Evolutionary conservation across 2,113 vertebrate species (phyloP).

Genomic region (Aptenodytes forsteri): DNA sequence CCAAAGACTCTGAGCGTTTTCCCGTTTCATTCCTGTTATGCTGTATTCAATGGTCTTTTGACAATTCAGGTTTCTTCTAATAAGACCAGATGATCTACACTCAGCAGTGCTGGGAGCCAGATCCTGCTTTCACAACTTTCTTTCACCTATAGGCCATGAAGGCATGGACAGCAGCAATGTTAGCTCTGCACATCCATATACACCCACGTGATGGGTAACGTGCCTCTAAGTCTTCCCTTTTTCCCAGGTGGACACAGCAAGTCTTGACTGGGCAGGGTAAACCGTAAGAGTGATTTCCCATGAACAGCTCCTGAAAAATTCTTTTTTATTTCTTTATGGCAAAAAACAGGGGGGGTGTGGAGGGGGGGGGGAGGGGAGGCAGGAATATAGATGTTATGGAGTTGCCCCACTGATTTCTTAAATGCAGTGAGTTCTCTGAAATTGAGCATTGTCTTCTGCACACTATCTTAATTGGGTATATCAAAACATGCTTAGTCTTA

Average conservation of each 20-base stretch:
- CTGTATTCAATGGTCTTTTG: neutral
- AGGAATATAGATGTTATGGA: neutral
- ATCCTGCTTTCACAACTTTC: neutral
- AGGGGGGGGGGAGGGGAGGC: too few relatives aligned
- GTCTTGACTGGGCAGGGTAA: neutral
- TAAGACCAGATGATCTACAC: neutral
- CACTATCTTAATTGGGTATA: neutral
- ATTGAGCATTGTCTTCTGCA: neutral
- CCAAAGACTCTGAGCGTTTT: neutral
- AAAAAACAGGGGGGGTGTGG: neutral
- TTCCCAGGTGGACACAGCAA: neutral
- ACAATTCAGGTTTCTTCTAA: neutral
- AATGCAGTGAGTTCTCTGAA: neutral
- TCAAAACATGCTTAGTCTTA: neutral
- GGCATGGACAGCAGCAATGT: neutral
- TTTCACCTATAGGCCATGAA: neutral
- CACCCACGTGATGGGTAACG: rapidly evolving
- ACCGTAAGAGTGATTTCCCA: neutral
- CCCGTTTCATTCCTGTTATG: neutral
- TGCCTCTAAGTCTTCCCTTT: neutral
- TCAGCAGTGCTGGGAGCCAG: neutral
- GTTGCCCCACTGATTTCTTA: neutral
- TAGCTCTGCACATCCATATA: neutral
- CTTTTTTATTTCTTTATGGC: neutral
- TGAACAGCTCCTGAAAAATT: neutral